Evolutionary conservation across 2,113 vertebrate species (phyloP).

Genomic region (Otocyon megalotis): DNA sequence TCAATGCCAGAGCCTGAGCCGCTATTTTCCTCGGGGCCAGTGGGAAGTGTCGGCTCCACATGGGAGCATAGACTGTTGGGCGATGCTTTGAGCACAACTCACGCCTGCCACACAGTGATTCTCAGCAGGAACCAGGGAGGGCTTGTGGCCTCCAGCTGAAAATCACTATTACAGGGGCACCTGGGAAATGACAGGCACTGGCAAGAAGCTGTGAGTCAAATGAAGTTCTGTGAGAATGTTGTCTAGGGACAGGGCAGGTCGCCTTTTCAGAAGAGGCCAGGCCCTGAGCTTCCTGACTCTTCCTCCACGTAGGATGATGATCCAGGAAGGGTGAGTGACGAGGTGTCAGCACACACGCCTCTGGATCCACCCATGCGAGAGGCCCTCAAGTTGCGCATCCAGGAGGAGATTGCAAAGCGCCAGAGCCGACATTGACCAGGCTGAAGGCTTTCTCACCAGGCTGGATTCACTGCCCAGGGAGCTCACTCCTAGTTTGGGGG

Average conservation of each 20-base stretch:
- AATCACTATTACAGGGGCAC: slow-evolving; percentile 34
- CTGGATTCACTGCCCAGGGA: slow-evolving; percentile 48
- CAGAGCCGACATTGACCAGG: slow-evolving; percentile 87
- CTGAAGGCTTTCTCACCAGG: slow-evolving; percentile 23
- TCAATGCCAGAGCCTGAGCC: background rate
- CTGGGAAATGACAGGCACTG: slow-evolving; percentile 38
- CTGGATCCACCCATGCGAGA: slow-evolving; percentile 91
- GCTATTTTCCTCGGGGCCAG: background rate
- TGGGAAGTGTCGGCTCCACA: slow-evolving; percentile 29
- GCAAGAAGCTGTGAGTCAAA: background rate
- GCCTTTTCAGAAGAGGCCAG: slow-evolving; percentile 35
- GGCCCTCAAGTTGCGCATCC: slow-evolving; percentile 89
- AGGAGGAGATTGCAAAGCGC: slow-evolving; percentile 92
- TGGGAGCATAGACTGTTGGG: background rate
- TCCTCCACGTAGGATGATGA: slow-evolving; percentile 89
- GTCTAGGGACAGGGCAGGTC: slow-evolving; percentile 21
- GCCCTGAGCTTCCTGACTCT: slow-evolving; percentile 74
- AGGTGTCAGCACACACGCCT: slow-evolving; percentile 89
- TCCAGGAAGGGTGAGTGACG: slow-evolving; percentile 90
- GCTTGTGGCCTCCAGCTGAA: background rate
- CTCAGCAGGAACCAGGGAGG: background rate
- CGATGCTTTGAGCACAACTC: background rate
- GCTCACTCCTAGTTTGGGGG: background rate
- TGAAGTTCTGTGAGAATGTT: slow-evolving; percentile 18
- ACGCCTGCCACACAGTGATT: background rate